Evolutionary conservation across 1,140 invertebrate genomes (phyloP).

Genomic region (Ceratina calcarata): DNA sequence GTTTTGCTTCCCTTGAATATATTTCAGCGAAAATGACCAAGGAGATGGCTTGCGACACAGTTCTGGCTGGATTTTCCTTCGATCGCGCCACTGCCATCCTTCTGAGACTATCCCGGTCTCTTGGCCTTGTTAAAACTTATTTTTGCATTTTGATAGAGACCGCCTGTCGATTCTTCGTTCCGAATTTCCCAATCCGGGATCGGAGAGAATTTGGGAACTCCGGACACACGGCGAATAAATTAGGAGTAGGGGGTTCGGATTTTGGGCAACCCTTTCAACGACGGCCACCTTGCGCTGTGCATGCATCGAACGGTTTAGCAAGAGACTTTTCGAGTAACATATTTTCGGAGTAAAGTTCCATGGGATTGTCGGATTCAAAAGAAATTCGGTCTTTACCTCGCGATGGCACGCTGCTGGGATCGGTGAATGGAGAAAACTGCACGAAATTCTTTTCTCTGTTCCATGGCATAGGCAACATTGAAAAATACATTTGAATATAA

Average conservation of each 20-base stretch:
- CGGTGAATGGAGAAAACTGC: background rate
- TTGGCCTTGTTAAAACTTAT: slow-evolving; percentile 30
- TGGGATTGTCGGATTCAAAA: background rate
- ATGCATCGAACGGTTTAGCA: background rate
- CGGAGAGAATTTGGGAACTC: background rate
- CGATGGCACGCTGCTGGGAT: background rate
- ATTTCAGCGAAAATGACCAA: slow-evolving; percentile 38
- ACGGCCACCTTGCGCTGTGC: background rate
- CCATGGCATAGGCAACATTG: too few relatives aligned
- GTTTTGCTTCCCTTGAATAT: slow-evolving; percentile 14
- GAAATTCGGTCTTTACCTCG: background rate
- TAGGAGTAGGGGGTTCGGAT: slow-evolving; percentile 22
- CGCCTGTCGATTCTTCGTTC: background rate
- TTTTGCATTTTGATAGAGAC: slow-evolving; percentile 23
- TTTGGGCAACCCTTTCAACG: slow-evolving; percentile 1
- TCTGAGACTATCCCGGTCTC: background rate
- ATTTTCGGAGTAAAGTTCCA: background rate
- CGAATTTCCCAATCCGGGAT: background rate
- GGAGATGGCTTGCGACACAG: background rate
- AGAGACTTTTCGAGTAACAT: background rate
- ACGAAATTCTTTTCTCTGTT: background rate
- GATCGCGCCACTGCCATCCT: background rate
- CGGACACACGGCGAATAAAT: slow-evolving; percentile 24
- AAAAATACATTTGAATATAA: too few relatives aligned
- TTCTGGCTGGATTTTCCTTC: background rate